Conservation (phyloP, 2,113 vertebrate species). For the Oryzias javanicus region DNA sequence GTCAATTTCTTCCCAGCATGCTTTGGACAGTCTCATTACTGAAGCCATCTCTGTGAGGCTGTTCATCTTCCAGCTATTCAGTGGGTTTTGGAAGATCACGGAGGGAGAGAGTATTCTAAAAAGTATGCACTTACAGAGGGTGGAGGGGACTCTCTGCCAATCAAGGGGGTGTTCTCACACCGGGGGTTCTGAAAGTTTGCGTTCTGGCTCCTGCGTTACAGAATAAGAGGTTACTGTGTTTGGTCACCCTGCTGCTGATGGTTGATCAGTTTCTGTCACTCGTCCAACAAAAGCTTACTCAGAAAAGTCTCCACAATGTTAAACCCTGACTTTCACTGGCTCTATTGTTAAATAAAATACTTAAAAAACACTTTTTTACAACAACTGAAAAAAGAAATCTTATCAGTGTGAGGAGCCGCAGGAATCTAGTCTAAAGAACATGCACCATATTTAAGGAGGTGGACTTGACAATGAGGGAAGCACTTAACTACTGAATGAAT, state of each 20-base stretch:
- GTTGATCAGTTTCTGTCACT: conserved; percentile 16
- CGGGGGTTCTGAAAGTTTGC: conserved; percentile 97
- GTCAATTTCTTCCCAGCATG: conserved; percentile 1
- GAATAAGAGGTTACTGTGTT: conserved; percentile 74
- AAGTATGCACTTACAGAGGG: conserved; percentile 92
- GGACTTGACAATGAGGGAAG: too few relatives aligned
- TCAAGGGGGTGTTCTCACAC: conserved; percentile 97
- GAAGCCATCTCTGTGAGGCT: conserved; percentile 16
- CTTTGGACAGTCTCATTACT: background rate
- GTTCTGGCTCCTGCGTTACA: conserved; percentile 91
- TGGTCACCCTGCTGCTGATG: conserved; percentile 44
- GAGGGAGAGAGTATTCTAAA: conserved; percentile 66
- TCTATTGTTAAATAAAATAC: conserved; percentile 11
- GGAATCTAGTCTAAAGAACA: background rate
- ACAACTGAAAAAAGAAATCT: background rate
- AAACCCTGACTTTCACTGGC: background rate
- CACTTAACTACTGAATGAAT: too few relatives aligned
- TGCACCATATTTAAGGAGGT: too few relatives aligned
- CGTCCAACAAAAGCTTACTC: background rate
- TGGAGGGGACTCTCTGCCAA: conserved; percentile 96
- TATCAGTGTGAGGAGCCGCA: background rate
- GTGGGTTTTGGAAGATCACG: conserved; percentile 69
- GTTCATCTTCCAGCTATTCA: conserved; percentile 25
- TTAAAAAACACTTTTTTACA: conserved; percentile 1
- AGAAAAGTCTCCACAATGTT: background rate